These are phyloP conservation scores for Strongylocentrotus purpuratus DNA, from an alignment of 35 echinoderm and acorn worm species.

Conservation along the genomic window DNA sequence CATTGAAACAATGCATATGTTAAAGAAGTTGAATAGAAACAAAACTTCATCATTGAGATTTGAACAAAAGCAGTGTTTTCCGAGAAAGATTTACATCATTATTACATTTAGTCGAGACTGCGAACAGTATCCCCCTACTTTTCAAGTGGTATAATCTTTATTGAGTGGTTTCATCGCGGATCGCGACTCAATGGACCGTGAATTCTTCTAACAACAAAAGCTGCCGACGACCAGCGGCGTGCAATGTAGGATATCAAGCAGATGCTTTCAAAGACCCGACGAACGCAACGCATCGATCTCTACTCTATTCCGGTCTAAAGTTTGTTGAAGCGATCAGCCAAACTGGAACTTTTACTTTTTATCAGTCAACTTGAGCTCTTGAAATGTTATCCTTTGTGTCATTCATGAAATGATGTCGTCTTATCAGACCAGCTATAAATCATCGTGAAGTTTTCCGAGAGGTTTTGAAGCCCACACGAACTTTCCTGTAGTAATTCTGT, in stretches of 20 bases:
- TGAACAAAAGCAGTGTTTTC: neutral
- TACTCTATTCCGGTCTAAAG: too few relatives aligned
- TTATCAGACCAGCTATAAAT: neutral
- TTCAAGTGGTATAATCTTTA: slow-evolving; percentile 3
- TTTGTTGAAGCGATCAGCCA: too few relatives aligned
- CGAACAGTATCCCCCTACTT: neutral
- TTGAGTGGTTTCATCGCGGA: neutral
- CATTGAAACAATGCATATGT: neutral
- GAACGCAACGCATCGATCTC: too few relatives aligned
- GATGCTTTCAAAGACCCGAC: too few relatives aligned
- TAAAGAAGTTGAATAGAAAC: too few relatives aligned
- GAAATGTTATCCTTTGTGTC: neutral
- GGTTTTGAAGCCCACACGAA: neutral
- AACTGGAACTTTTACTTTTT: neutral
- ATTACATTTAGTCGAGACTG: neutral
- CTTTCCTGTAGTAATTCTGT: slow-evolving; percentile 33
- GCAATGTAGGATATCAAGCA: neutral
- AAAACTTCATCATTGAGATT: neutral
- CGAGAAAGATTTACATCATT: neutral
- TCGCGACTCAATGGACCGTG: neutral
- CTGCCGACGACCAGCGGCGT: neutral
- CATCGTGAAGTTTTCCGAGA: neutral
- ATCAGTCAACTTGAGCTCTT: neutral
- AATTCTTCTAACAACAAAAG: neutral
- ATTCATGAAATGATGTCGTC: neutral